Percentiles rank a stretch among this genome's conserved stretches.
phyloP scores from a whole-genome alignment of 30 jellyfish, hydroid and myxozoan species.

The Nemopilema nomurai region DNA sequence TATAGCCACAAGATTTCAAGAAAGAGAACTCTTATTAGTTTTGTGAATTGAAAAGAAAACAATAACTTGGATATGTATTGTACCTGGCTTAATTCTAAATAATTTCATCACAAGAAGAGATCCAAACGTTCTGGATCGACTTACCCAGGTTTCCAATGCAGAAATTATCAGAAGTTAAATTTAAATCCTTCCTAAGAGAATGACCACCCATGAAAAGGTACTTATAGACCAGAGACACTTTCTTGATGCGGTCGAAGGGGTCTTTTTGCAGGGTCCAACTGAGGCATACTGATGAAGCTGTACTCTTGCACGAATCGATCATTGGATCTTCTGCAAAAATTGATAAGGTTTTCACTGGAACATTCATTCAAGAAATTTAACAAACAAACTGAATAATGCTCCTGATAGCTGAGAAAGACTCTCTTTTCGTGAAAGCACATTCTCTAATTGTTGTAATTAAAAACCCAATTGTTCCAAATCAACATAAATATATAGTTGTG shows the following conservation, averaged over 20 bases:
- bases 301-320: constrained; percentile 31
- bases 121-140: not conserved
- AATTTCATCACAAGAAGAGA: no score
- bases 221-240: constrained; percentile 11
- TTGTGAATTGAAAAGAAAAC: no score
- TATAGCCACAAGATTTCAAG: no score
- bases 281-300: constrained; percentile 55
- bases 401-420: no score
- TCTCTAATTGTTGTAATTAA: not conserved
- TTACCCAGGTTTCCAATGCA: constrained; percentile 36
- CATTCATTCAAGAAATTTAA: no score
- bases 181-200: not conserved
- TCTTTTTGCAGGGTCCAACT: constrained; percentile 55
- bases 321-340: constrained; percentile 33
- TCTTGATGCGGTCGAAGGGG: constrained; percentile 20
- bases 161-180: not conserved
- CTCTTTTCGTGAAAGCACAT: no score
- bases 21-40: no score
- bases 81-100: no score
- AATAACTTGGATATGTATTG: no score
- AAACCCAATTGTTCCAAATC: not conserved
- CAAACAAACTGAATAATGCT: no score
- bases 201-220: constrained; percentile 7
- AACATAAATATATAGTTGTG: no score
- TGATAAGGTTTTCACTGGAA: not conserved